These are phyloP conservation scores for Chondrosia reniformis DNA, from an alignment of 37 sponge, comb jelly and placozoan species.

Conservation along the genomic window DNA sequence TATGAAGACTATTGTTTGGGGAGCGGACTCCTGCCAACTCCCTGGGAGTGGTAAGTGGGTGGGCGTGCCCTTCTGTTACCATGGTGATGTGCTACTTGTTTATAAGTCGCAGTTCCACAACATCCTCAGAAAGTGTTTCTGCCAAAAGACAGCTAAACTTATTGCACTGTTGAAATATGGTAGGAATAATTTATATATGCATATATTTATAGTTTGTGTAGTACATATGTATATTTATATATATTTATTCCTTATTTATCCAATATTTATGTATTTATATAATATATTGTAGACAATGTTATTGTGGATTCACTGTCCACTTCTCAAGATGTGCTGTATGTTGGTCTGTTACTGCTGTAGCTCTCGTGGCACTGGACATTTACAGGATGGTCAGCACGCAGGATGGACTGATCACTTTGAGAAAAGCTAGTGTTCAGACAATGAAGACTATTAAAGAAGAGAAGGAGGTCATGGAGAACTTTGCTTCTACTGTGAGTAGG, in stretches of 20 bases:
- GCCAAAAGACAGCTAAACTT: constrained; percentile 73
- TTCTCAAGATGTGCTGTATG: too few relatives aligned
- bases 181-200: not conserved
- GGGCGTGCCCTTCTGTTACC: not conserved
- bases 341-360: not conserved
- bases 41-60: constrained; percentile 19
- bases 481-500: constrained; percentile 81
- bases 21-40: constrained; percentile 76
- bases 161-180: constrained; percentile 72
- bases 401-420: constrained; percentile 31
- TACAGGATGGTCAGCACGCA: constrained; percentile 60
- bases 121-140: constrained; percentile 71
- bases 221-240: not conserved
- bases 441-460: constrained; percentile 93
- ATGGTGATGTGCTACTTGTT: not conserved
- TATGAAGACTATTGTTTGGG: constrained; percentile 96
- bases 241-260: not conserved
- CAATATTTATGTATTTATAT: too few relatives aligned
- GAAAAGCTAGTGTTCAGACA: constrained; percentile 78
- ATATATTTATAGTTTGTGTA: not conserved
- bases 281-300: too few relatives aligned
- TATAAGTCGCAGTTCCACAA: not conserved
- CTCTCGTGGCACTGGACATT: constrained; percentile 79
- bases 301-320: too few relatives aligned
- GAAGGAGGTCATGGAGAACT: constrained; percentile 97